Evolutionary conservation across 1,140 invertebrate species (phyloP), one percentile per base, ranked within the genome.

Genomic region (Oppia nitens): DNA sequence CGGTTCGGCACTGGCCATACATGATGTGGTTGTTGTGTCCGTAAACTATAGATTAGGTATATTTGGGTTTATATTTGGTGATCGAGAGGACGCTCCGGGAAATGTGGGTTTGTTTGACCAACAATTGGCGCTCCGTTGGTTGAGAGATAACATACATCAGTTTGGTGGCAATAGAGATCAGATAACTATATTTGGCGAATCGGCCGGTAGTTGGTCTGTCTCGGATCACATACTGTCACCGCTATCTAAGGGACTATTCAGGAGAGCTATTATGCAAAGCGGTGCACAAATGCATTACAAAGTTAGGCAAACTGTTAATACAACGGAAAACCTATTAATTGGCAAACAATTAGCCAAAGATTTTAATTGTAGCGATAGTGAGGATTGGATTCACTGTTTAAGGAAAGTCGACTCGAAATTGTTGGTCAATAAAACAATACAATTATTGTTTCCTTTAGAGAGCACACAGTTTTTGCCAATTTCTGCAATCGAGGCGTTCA

Each of bases 91-190:
- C 64, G 88, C 88, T 24, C 89, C 90, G 0, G 93, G 92, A 11
- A 98, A 98, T 71, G 83, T 88, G 52, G 93, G 92, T 9, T 73
- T 97, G 59, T 93, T 89, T 64, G 91, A 96, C 71, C 92, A 95
- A 72, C 73, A 90, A 64, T 84, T 94, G 83, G 91, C 88, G 4
- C 76, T 93, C 40, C 83, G 90, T 68, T 93, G 87, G 87, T 82
- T 97, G 3, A 81, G 83, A 68, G 84, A 90, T 67, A 96, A 98
- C 72, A 94, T 96, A 60, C 80, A 80, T 55, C 77, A 79, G 25
- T 97, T 98, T 72, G 92, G 92, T 47, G 94, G 94, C 1, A 92
- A 95, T 73, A 84, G 88, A 11, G 78, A 89, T 64, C 91, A 91
- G 67, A 83, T 97, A 21, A 97, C 93, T 0, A 74, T 97, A 14